Base-by-base conservation (phyloP, 2,113 vertebrate genomes). In the Petroica traversi region DNA sequence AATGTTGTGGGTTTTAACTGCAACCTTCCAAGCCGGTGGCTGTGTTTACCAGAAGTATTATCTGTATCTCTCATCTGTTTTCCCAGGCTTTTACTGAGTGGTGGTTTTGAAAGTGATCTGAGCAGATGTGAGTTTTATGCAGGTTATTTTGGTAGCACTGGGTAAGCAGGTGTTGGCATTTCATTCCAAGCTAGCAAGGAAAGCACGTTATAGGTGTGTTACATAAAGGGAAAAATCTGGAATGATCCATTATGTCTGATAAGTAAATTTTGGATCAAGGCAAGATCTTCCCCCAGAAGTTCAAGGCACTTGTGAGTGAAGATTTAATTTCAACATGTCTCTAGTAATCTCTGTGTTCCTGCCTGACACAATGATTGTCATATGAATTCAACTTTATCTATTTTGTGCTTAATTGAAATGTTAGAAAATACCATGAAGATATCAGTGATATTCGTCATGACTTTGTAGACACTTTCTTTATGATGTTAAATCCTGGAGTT, bases 21-120 rank as follows among this genome's bases (percentile, higher is more conserved):
- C 73, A 92, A 68, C 43, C 33, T 84, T 88, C 64, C 82, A 95
- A 92, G 76, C 94, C 95, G 92, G 66, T 96, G 92, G 72, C 68
- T 95, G 71, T 94, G 84, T 80, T 94, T 96, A 96, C 89, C 72
- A 79, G 92, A 90, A 86, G 64, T 64, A 94, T 97, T 88, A 68
- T 71, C 91, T 82, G 2, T 78, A 75, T 92, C 89, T 81, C 87
- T 94, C 89, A 71, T 94, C 75, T 96, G 92, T 93, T 95, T 95
- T 93, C 89, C 92, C 85, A 96, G 82, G 89, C 89, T 95, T 92
- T 95, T 95, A 49, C 33, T 54, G 82, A 94, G 66, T 75, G 67
- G 31, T 11, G 14, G 81, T 89, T 91, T 87, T 92, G 85, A 95
- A 85, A 49, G 38, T 88, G 72, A 62, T 58, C 45, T 45, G 59